These are phyloP conservation scores for Gryllus bimaculatus DNA, from an alignment of 1,140 invertebrate species.

Conservation along the genomic window DNA sequence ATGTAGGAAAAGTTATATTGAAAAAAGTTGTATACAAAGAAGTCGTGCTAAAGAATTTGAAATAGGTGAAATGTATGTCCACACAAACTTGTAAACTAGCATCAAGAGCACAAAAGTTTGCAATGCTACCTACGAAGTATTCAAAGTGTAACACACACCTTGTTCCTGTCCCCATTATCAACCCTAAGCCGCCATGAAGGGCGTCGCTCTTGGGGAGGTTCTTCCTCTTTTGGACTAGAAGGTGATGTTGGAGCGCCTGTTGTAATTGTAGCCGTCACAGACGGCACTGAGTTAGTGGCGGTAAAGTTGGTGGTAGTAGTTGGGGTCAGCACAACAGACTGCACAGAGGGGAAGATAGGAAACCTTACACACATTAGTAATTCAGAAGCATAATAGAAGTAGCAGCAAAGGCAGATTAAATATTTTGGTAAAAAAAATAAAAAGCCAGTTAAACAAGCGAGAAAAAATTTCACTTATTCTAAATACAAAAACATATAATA, in stretches of 20 bases:
- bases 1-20: background rate
- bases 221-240: constrained; percentile 38
- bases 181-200: constrained; percentile 83
- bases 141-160: constrained; percentile 46
- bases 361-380: background rate
- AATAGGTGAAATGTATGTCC: background rate
- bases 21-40: background rate
- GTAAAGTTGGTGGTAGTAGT: constrained; percentile 28
- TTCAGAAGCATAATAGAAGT: background rate
- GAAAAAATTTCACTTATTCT: background rate
- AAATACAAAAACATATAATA: no score
- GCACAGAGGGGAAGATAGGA: constrained; percentile 7
- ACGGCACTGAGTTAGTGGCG: constrained; percentile 21
- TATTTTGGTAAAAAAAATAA: background rate
- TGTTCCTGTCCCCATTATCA: constrained; percentile 66
- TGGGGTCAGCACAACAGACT: constrained; percentile 14
- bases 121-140: background rate
- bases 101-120: background rate
- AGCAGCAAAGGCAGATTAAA: background rate
- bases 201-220: constrained; percentile 54
- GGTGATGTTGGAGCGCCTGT: constrained; percentile 35
- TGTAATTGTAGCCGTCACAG: constrained; percentile 49
- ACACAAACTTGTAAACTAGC: background rate
- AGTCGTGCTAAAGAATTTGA: background rate
- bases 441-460: background rate